Base-by-base conservation (phyloP, 2,113 vertebrate genomes). In the Engraulis encrasicolus region DNA sequence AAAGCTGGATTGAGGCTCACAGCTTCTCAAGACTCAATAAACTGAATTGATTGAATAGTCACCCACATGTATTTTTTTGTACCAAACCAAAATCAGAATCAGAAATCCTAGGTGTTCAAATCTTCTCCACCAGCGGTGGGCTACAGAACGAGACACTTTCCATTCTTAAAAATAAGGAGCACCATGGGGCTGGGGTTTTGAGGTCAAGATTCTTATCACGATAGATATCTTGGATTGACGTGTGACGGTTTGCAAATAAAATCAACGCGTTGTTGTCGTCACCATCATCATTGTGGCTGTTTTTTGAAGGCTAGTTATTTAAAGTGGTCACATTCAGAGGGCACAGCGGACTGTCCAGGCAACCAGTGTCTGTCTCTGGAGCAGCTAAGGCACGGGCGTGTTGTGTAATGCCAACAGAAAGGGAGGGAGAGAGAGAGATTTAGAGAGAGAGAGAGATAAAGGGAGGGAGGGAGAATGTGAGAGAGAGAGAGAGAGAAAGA, bases 351-450 rank as follows among this genome's bases (percentile, higher is more conserved):
- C 66, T 31, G 6, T 27, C 66, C 66, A 74, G 66, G 31, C 66
- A 74, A 74, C 66, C 66, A 31, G 80, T 86, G 74, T 84, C 90
- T 90, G 82, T 85, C 86, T 91, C 84, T 89, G 90, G 86, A 92
- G 91, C 90, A 88, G 92, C 90, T 89, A 78, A 66, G 38, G 86
- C 78, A 71, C 88, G 83, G 82, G 82, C 80, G 86, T 93, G 94
- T 94, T 94, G 93, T 93, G 93, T 93, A 94, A 94, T 91, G 92
- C 91, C 88, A 91, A 14, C 66, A 34, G 66, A 74, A 31, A 0
- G 31, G 27, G 66, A 23, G 3, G 17, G 66, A 23, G 14, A 15
- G 66, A 74, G 27, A 74, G 66, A 27, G 27, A 31, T 23, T 2
- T 11, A 66, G 58, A 74, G 66, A n/a, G n/a, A n/a, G n/a, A n/a